These are phyloP conservation scores for Phrixothrix hirtus DNA, from an alignment of 2,888 invertebrate genomes.

Conservation along the genomic window DNA sequence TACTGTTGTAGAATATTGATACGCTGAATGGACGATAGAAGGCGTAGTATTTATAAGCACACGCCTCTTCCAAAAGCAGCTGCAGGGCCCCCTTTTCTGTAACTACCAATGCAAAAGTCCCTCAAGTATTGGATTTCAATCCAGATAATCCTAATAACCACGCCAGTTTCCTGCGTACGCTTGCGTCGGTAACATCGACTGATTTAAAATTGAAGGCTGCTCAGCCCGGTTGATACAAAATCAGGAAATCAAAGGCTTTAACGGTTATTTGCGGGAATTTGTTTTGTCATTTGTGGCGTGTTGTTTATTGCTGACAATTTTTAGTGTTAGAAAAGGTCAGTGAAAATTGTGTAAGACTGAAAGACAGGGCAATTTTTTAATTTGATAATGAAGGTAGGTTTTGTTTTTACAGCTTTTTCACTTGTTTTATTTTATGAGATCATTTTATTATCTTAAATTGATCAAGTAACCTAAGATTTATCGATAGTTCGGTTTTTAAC, in stretches of 20 bases:
- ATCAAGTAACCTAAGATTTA: too few relatives aligned
- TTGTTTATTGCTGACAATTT: too few relatives aligned
- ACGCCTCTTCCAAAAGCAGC: slow-evolving; percentile 13
- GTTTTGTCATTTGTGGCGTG: too few relatives aligned
- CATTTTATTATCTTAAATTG: too few relatives aligned
- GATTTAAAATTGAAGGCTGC: slow-evolving; percentile 7
- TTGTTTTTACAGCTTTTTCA: too few relatives aligned
- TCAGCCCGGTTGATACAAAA: too few relatives aligned
- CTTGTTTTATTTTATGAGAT: too few relatives aligned
- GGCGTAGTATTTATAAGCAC: slow-evolving; percentile 12
- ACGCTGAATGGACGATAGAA: slow-evolving; percentile 25
- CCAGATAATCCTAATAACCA: slow-evolving; percentile 32
- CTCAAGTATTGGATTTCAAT: slow-evolving; percentile 38
- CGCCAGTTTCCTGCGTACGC: slow-evolving; percentile 49
- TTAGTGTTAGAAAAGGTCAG: background rate
- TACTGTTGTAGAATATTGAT: slow-evolving; percentile 11
- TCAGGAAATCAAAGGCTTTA: background rate
- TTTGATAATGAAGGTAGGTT: slow-evolving; percentile 9
- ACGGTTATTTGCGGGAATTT: background rate
- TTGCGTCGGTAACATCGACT: slow-evolving; percentile 33
- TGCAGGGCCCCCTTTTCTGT: slow-evolving; percentile 18
- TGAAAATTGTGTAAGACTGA: slow-evolving; percentile 3
- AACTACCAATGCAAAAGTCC: slow-evolving; percentile 35
- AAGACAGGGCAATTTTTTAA: slow-evolving; percentile 1
- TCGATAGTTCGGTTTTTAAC: too few relatives aligned